Percentiles rank a stretch among this genome's conserved stretches.
These are phyloP conservation scores for Drosophila phalerata DNA, from an alignment of 2,888 invertebrate genomes.

Conservation along the genomic window DNA sequence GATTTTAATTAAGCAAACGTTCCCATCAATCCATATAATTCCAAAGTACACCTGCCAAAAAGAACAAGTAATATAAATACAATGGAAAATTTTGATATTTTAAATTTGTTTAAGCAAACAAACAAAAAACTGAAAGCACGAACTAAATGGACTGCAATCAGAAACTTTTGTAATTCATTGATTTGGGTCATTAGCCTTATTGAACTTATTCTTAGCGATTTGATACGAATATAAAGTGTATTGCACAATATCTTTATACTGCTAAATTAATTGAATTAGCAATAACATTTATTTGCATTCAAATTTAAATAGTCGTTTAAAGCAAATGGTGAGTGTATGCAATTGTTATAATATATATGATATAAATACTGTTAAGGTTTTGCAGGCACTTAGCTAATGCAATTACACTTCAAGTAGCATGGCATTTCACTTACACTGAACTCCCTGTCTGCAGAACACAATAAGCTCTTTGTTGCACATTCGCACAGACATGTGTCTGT, in stretches of 20 bases:
- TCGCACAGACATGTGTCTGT: slow-evolving; percentile 37
- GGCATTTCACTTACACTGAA: slow-evolving; percentile 61
- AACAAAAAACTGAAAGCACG: not conserved
- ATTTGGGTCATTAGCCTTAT: not conserved
- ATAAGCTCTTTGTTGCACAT: slow-evolving; percentile 68
- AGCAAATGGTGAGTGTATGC: slow-evolving; percentile 11
- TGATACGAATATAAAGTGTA: not conserved
- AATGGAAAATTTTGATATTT: not conserved
- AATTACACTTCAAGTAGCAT: slow-evolving; percentile 75
- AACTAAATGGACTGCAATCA: not conserved
- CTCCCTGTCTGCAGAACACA: slow-evolving; percentile 36
- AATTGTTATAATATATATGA: slow-evolving; percentile 47
- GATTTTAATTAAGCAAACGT: too few relatives aligned
- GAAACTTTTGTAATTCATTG: not conserved
- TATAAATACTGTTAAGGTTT: slow-evolving; percentile 49
- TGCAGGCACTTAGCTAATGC: slow-evolving; percentile 74
- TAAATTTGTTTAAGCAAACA: not conserved
- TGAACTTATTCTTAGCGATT: not conserved
- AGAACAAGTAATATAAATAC: too few relatives aligned
- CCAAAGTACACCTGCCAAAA: too few relatives aligned
- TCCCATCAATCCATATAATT: too few relatives aligned
- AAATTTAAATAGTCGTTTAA: slow-evolving; percentile 17
- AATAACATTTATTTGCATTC: slow-evolving; percentile 1
- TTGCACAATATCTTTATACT: not conserved
- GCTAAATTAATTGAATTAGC: not conserved